A percentile compares a stretch with the other conserved stretches of the same genome.
phyloP scores from a whole-genome alignment of 2,113 vertebrate genomes.

The Pelusios castaneus region DNA sequence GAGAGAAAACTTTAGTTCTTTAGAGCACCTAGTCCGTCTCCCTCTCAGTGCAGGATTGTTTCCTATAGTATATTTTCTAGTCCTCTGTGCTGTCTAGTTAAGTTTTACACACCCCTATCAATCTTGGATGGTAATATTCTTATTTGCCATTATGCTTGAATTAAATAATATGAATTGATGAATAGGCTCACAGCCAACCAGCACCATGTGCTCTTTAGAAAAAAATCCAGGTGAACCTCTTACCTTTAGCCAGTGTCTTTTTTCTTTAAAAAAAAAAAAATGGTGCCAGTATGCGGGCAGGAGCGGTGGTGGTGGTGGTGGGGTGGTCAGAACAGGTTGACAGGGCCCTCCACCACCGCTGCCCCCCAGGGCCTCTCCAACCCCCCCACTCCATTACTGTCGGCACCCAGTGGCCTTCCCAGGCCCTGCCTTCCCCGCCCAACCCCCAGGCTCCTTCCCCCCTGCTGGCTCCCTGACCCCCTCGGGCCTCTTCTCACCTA shows the following conservation, averaged over 20 bases:
- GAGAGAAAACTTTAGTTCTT: not conserved
- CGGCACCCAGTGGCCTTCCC: too few species aligned
- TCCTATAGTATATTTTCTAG: not conserved
- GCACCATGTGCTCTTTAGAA: not conserved
- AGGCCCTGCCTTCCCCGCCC: too few species aligned
- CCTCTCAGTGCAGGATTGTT: not conserved
- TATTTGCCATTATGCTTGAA: not conserved
- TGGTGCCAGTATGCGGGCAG: too few species aligned
- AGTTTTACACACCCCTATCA: not conserved
- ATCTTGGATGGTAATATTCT: constrained; percentile 2
- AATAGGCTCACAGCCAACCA: rapidly evolving
- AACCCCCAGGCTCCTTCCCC: too few species aligned
- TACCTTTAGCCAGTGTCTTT: not conserved
- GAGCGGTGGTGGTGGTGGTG: too few species aligned
- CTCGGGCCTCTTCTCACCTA: too few species aligned
- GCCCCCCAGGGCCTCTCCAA: too few species aligned
- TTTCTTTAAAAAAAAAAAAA: too few species aligned
- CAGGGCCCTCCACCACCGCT: too few species aligned
- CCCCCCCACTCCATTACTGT: too few species aligned
- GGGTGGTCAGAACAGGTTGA: too few species aligned
- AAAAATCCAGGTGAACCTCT: not conserved
- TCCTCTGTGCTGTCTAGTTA: not conserved
- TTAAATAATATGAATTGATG: not conserved
- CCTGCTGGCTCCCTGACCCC: too few species aligned
- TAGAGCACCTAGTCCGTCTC: not conserved